phyloP scores from a whole-genome alignment of 2,113 vertebrate genomes.

The Arenaria interpres region DNA sequence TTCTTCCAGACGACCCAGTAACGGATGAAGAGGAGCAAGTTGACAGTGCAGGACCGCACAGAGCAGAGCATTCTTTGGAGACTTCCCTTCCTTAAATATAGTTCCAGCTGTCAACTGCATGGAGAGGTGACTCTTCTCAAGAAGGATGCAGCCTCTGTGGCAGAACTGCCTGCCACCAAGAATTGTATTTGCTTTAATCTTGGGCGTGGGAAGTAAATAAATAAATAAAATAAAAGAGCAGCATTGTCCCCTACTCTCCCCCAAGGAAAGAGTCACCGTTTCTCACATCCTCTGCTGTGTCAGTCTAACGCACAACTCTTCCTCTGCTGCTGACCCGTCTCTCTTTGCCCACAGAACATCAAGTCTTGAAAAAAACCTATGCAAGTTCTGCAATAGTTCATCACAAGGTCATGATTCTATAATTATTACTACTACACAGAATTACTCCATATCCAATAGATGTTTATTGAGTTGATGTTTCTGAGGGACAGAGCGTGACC shows the following conservation, averaged over 20 bases:
- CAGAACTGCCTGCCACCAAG: neutral
- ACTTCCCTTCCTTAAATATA: neutral
- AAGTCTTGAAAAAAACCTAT: neutral
- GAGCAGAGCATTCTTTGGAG: neutral
- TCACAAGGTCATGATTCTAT: neutral
- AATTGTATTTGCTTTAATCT: neutral
- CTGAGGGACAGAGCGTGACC: neutral
- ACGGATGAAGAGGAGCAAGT: rapidly evolving
- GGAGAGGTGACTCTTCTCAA: neutral
- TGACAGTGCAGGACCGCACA: rapidly evolving
- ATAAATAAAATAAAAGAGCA: rapidly evolving
- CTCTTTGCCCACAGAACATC: neutral
- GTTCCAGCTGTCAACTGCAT: neutral
- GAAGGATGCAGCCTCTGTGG: neutral
- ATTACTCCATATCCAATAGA: neutral
- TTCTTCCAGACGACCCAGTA: neutral
- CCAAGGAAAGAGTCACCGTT: neutral
- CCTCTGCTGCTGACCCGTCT: neutral
- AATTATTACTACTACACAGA: neutral
- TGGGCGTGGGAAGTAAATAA: neutral
- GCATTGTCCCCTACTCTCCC: too few relatives aligned
- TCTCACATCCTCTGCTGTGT: neutral
- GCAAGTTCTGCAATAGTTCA: neutral
- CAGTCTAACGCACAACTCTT: rapidly evolving
- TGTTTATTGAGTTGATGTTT: neutral